Conservation (phyloP, 2,797 vertebrate species). For the Oceanodroma leucorhoa region DNA sequence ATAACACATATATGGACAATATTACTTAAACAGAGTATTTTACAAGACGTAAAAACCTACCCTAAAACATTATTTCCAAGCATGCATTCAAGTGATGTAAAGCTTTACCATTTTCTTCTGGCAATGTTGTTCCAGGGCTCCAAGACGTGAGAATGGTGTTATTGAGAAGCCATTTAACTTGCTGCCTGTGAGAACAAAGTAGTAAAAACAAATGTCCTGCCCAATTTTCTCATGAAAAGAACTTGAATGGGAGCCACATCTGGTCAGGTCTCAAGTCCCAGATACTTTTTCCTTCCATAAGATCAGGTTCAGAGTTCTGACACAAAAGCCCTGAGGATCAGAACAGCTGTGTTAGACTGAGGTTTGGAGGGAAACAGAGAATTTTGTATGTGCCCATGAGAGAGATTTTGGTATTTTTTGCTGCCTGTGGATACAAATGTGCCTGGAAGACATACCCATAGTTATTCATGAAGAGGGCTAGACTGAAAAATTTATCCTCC, state of each 20-base stretch:
- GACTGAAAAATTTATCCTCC: neutral
- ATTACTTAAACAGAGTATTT: neutral
- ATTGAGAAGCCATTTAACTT: neutral
- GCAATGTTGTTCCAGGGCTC: neutral
- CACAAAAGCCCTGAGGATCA: neutral
- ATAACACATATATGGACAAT: neutral
- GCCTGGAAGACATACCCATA: neutral
- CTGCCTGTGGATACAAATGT: neutral
- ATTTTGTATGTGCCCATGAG: neutral
- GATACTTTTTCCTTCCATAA: neutral
- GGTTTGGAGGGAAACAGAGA: neutral
- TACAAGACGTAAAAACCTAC: neutral
- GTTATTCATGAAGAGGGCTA: neutral
- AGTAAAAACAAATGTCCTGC: neutral
- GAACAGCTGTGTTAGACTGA: neutral
- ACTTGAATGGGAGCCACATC: accelerated
- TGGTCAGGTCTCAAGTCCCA: neutral
- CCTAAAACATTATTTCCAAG: neutral
- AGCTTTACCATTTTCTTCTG: neutral
- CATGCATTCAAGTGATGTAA: accelerated
- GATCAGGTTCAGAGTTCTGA: neutral
- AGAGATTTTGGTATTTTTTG: neutral
- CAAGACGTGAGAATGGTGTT: neutral
- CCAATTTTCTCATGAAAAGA: neutral
- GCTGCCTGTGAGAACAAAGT: neutral